Conservation (phyloP, 2,113 vertebrate species). For the Psettodes erumei region DNA sequence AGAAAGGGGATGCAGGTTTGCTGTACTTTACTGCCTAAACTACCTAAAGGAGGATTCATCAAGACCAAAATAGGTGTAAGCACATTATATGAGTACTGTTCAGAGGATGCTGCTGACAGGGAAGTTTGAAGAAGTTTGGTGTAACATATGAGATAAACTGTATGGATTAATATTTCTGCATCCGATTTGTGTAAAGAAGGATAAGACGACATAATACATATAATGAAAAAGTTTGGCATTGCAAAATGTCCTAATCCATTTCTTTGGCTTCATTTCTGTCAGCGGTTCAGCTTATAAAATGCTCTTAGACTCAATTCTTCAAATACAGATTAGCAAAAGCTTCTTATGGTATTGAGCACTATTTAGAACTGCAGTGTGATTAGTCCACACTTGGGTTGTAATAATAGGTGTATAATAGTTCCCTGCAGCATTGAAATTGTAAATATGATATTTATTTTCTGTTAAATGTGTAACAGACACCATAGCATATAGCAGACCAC, state of each 20-base stretch:
- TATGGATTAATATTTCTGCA: constrained; percentile 14
- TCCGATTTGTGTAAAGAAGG: neutral
- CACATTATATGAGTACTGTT: neutral
- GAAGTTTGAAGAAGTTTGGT: neutral
- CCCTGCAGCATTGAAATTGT: constrained; percentile 45
- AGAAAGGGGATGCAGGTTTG: neutral
- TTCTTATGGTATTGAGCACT: constrained; percentile 46
- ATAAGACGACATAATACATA: constrained; percentile 17
- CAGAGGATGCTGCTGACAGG: neutral
- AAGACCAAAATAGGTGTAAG: neutral
- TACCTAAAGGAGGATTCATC: neutral
- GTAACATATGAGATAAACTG: neutral
- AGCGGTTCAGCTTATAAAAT: constrained; percentile 28
- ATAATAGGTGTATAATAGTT: constrained; percentile 41
- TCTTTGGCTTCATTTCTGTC: constrained; percentile 36
- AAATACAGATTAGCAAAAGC: constrained; percentile 53
- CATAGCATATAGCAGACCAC: neutral
- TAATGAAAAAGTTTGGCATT: constrained; percentile 6
- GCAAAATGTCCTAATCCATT: constrained; percentile 33
- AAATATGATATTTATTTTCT: constrained; percentile 73
- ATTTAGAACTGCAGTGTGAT: constrained; percentile 28
- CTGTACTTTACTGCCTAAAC: neutral
- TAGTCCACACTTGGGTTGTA: constrained; percentile 22
- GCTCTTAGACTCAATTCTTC: constrained; percentile 42
- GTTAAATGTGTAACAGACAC: constrained; percentile 6